phyloP scores from a whole-genome alignment of 2,113 vertebrate species.

The Macrotus californicus region DNA sequence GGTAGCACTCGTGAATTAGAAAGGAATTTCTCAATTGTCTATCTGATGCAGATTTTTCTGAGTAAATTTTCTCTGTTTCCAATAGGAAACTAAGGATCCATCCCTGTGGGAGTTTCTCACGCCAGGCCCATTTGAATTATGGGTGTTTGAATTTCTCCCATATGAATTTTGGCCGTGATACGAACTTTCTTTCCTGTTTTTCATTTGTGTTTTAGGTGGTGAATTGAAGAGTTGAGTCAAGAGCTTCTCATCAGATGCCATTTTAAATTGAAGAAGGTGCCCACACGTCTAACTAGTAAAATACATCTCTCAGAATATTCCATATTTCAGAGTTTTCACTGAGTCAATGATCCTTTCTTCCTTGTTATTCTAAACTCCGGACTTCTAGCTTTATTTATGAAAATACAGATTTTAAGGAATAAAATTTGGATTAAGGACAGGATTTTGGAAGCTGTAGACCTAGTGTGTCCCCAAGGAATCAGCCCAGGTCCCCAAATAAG shows the following conservation, averaged over 20 bases:
- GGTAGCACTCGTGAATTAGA: background rate
- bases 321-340: background rate
- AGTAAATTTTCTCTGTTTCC: background rate
- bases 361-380: background rate
- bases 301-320: background rate
- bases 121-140: background rate
- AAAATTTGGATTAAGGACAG: background rate
- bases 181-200: background rate
- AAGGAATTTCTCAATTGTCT: background rate
- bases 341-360: background rate
- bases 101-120: background rate
- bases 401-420: background rate
- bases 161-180: background rate
- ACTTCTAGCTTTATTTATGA: background rate
- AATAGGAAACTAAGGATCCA: background rate
- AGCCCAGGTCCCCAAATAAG: background rate
- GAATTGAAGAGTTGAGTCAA: background rate
- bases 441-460: background rate
- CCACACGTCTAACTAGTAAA: background rate
- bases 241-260: background rate
- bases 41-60: background rate
- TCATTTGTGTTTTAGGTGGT: background rate
- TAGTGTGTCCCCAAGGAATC: background rate
- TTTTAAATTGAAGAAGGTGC: slow-evolving; percentile 9
- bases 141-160: background rate